These are phyloP conservation scores for Nesoenas mayeri DNA, from an alignment of 2,113 vertebrate genomes.

Conservation along the genomic window DNA sequence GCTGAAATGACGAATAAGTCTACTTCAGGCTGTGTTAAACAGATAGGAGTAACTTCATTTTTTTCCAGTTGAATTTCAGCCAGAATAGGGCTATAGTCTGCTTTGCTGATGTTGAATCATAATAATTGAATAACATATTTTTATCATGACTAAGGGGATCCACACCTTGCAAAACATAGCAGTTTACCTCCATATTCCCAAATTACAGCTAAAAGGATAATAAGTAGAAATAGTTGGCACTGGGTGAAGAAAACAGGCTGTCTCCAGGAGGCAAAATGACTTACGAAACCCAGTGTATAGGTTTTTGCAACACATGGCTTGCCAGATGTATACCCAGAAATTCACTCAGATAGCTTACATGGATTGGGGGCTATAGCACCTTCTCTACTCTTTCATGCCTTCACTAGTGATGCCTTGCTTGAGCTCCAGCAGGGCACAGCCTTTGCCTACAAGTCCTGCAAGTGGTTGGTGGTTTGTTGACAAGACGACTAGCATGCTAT, in stretches of 20 bases:
- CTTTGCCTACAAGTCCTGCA: neutral
- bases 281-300: neutral
- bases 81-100: neutral
- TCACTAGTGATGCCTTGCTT: neutral
- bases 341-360: neutral
- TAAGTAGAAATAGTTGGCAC: neutral
- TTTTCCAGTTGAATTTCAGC: neutral
- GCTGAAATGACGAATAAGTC: neutral
- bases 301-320: neutral
- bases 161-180: neutral
- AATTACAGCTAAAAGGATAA: neutral
- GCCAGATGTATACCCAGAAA: neutral
- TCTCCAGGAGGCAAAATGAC: neutral
- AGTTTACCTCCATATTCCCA: neutral
- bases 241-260: neutral
- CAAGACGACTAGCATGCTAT: neutral
- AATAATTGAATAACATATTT: neutral
- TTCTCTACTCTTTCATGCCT: neutral
- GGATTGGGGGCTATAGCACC: neutral
- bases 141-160: neutral
- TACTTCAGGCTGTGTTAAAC: neutral
- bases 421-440: neutral
- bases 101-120: neutral
- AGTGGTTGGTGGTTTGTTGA: neutral
- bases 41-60: neutral